Conservation (phyloP, 2,113 vertebrate species). For the Hippocampus mohnikei region DNA sequence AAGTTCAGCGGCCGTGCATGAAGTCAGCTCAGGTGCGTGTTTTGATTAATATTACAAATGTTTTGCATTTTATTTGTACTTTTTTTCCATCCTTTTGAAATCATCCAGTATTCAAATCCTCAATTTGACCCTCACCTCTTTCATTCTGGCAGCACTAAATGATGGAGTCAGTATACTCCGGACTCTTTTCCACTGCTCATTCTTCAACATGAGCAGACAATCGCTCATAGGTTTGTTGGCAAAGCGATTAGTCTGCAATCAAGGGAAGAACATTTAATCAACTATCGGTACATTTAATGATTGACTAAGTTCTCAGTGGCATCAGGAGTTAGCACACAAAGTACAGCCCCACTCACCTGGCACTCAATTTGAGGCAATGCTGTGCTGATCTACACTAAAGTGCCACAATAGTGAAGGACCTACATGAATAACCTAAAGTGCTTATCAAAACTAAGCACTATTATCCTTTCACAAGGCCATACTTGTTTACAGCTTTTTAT, state of each 20-base stretch:
- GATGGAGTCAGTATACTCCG: conserved; percentile 81
- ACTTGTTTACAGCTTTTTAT: background rate
- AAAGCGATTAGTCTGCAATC: conserved; percentile 40
- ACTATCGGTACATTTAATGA: background rate
- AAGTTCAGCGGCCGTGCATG: no score
- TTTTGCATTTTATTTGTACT: no score
- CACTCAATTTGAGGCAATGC: background rate
- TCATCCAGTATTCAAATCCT: background rate
- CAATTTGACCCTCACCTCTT: conserved; percentile 76
- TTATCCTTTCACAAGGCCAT: background rate
- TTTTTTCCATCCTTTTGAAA: no score
- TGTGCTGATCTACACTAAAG: background rate
- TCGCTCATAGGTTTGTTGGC: conserved; percentile 79
- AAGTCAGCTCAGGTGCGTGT: no score
- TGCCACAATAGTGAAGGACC: background rate
- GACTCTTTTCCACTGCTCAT: conserved; percentile 85
- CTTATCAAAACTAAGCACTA: background rate
- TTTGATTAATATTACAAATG: no score
- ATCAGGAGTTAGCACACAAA: background rate
- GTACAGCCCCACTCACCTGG: background rate
- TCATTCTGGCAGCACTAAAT: conserved; percentile 83
- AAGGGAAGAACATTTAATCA: background rate
- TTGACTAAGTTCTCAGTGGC: background rate
- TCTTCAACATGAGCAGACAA: conserved; percentile 82
- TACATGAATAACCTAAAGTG: background rate